phyloP scores from a whole-genome alignment of 2,113 vertebrate species.

The Scophthalmus maximus region DNA sequence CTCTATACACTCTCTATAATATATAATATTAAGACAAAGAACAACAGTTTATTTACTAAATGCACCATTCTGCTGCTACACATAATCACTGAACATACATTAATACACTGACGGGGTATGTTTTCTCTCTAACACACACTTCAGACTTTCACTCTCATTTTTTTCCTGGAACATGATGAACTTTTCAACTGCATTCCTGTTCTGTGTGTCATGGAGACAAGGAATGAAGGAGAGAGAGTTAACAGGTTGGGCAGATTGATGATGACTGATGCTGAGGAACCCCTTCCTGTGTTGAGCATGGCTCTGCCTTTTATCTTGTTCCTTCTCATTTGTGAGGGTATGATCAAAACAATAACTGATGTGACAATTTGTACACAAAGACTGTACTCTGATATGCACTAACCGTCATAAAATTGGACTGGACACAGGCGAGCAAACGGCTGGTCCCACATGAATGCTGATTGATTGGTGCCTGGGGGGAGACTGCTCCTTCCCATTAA shows the following conservation, averaged over 20 bases:
- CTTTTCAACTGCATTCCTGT: constrained; percentile 31
- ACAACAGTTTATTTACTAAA: neutral
- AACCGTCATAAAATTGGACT: constrained; percentile 24
- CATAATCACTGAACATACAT: neutral
- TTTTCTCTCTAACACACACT: neutral
- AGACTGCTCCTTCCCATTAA: constrained; percentile 63
- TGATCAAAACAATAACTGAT: constrained; percentile 39
- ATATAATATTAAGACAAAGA: neutral
- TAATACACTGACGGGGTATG: neutral
- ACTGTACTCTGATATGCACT: neutral
- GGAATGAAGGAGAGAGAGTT: neutral
- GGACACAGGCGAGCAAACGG: neutral
- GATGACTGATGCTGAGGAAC: neutral
- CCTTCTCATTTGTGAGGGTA: constrained; percentile 29
- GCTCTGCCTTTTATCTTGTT: constrained; percentile 28
- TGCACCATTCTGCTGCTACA: neutral
- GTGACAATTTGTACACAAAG: constrained; percentile 18
- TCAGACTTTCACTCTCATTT: neutral
- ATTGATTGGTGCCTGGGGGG: constrained; percentile 63
- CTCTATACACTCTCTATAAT: too few relatives aligned
- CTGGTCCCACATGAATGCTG: constrained; percentile 45
- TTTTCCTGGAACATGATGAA: constrained; percentile 4
- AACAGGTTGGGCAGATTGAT: neutral
- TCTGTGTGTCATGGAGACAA: constrained; percentile 4
- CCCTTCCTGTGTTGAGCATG: neutral